A percentile compares a stretch with the other conserved stretches of the same genome.
Evolutionary conservation across 2,113 vertebrate genomes (phyloP).

Genomic region (Protobothrops mucrosquamatus): DNA sequence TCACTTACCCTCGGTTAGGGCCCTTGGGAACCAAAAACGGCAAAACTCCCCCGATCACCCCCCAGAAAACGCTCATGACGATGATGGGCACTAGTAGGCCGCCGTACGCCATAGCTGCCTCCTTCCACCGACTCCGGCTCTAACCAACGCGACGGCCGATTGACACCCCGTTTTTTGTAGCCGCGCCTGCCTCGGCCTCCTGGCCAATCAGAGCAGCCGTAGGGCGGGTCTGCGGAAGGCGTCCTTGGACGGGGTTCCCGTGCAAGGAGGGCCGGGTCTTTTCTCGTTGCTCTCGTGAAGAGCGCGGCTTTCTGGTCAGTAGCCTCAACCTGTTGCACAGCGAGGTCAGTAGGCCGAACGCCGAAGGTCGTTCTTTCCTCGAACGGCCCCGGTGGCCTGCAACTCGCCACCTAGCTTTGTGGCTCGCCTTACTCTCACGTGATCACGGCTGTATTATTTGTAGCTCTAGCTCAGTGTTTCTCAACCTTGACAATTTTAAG

Average conservation of each 20-base stretch:
- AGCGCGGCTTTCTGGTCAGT: background rate
- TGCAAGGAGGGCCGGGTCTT: background rate
- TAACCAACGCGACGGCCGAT: background rate
- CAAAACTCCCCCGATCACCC: slow-evolving; percentile 80
- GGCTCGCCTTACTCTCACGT: background rate
- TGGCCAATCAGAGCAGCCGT: background rate
- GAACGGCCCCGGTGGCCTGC: background rate
- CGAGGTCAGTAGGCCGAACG: background rate
- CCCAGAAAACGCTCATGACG: slow-evolving; percentile 93
- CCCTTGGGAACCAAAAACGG: slow-evolving; percentile 92
- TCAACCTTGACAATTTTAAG: too few relatives aligned
- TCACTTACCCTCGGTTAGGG: slow-evolving; percentile 90
- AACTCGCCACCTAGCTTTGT: background rate
- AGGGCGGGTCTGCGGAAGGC: background rate
- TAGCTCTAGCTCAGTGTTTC: background rate
- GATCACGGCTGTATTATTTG: background rate
- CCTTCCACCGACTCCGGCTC: background rate
- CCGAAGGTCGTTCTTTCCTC: background rate
- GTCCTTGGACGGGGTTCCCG: accelerated
- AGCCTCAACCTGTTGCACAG: background rate
- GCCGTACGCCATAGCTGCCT: slow-evolving; percentile 71
- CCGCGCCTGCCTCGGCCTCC: background rate
- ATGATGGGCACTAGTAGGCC: slow-evolving; percentile 80
- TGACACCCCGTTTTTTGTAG: background rate
- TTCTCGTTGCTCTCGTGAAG: background rate